A percentile compares a stretch with the other conserved stretches of the same genome.
phyloP scores from a whole-genome alignment of 2,113 vertebrate genomes.

The Heterotilapia buettikoferi region DNA sequence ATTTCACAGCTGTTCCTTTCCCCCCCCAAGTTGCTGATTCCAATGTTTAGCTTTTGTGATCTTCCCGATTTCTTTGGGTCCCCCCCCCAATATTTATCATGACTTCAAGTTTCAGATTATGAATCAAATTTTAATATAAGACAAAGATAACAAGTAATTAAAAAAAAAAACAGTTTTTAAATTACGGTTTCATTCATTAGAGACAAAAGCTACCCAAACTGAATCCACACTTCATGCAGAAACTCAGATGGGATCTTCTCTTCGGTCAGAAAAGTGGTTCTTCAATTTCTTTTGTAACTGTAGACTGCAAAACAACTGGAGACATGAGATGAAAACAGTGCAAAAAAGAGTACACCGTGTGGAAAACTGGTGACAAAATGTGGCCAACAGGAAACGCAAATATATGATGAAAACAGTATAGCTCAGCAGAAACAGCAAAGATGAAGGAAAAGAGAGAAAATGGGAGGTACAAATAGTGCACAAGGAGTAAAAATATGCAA shows the following conservation, averaged over 20 bases:
- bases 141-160: neutral
- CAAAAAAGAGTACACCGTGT: neutral
- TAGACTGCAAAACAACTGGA: neutral
- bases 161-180: accelerated
- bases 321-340: neutral
- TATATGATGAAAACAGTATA: accelerated
- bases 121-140: neutral
- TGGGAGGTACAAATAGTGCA: neutral
- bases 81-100: neutral
- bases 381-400: neutral
- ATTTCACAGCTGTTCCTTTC: neutral
- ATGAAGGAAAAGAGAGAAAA: neutral
- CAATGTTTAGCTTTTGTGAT: neutral
- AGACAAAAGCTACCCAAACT: neutral
- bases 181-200: neutral
- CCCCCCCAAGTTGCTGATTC: neutral
- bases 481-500: neutral
- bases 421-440: neutral
- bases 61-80: neutral
- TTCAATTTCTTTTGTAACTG: neutral
- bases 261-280: neutral
- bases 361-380: neutral
- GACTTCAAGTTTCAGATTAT: neutral
- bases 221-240: neutral
- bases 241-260: neutral